Conservation (phyloP, 2,888 invertebrate species). For the Anarsia innoxiella region DNA sequence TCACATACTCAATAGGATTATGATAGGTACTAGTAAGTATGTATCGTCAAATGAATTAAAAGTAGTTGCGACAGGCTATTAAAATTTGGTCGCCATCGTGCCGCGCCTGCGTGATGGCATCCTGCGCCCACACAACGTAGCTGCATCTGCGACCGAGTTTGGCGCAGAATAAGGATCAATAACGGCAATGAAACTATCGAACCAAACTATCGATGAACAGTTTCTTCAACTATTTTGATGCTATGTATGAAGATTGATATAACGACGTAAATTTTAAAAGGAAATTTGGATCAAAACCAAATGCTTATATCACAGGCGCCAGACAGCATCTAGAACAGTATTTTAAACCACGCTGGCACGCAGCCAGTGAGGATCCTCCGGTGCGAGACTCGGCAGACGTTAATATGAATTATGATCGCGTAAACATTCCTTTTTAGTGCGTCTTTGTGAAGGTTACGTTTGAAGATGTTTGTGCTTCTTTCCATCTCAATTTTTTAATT, state of each 20-base stretch:
- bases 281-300: too few relatives aligned
- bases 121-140: constrained; percentile 5
- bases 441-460: constrained; percentile 32
- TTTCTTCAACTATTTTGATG: too few relatives aligned
- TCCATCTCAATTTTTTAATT: too few relatives aligned
- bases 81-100: constrained; percentile 45
- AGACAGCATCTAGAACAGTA: constrained; percentile 33
- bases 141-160: constrained; percentile 3
- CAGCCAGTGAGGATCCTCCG: constrained; percentile 41
- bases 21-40: too few relatives aligned
- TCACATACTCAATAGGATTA: too few relatives aligned
- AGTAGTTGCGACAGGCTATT: constrained; percentile 35
- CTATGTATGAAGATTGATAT: too few relatives aligned
- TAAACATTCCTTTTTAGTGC: constrained; percentile 49
- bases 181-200: too few relatives aligned
- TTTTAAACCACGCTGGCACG: constrained; percentile 52
- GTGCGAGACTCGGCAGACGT: constrained; percentile 22
- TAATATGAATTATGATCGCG: constrained; percentile 44
- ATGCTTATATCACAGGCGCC: too few relatives aligned
- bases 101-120: constrained; percentile 36
- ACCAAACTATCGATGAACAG: too few relatives aligned
- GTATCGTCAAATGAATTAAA: constrained; percentile 28
- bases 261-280: too few relatives aligned
- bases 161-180: not conserved
- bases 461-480: too few relatives aligned